These are phyloP conservation scores for Ochropleura leucogaster DNA, from an alignment of 2,888 invertebrate genomes.

Conservation along the genomic window DNA sequence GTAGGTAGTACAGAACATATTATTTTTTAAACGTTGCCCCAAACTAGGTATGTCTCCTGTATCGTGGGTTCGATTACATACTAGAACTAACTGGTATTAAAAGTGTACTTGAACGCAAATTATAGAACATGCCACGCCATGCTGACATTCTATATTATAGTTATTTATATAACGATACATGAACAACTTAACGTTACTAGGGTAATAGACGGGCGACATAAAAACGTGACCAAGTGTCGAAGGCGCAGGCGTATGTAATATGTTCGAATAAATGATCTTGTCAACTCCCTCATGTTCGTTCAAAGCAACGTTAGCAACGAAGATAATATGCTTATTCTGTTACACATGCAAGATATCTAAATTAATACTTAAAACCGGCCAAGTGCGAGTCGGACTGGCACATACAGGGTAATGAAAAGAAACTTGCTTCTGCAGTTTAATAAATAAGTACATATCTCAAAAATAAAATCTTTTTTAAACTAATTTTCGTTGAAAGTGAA, in stretches of 20 bases:
- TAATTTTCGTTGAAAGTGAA: no score
- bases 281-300: background rate
- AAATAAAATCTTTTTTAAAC: no score
- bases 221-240: conserved; percentile 30
- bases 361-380: background rate
- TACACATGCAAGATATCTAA: background rate
- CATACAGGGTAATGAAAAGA: no score
- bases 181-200: conserved; percentile 1
- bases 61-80: no score
- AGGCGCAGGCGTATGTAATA: background rate
- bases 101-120: conserved; percentile 4
- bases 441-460: no score
- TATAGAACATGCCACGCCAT: background rate
- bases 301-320: background rate
- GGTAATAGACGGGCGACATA: conserved; percentile 14
- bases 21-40: no score
- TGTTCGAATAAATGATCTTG: conserved; percentile 12
- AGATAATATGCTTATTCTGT: background rate
- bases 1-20: background rate
- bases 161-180: conserved; percentile 8
- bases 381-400: no score
- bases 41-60: no score
- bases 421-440: no score
- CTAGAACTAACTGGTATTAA: background rate
- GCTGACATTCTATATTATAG: background rate